Evolutionary conservation across 2,888 invertebrate genomes (phyloP).

Genomic region (Octonoba sinensis): DNA sequence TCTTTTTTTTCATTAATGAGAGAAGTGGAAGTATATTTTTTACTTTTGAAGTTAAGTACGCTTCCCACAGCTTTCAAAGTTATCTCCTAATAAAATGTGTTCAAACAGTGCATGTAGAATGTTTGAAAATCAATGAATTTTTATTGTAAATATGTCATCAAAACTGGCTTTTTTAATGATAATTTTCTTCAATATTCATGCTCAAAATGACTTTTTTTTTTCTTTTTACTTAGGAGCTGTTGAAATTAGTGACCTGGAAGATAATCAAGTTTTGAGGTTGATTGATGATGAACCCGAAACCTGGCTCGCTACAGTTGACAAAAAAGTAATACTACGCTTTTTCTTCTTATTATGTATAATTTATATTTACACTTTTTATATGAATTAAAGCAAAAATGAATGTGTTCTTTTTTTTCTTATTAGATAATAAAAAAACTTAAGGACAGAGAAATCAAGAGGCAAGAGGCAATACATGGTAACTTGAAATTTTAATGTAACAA

Average conservation of each 20-base stretch:
- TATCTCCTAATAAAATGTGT: no score
- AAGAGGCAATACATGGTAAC: conserved; percentile 89
- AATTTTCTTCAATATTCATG: not conserved
- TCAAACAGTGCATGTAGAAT: no score
- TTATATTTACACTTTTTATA: not conserved
- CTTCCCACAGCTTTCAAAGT: no score
- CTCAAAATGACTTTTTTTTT: not conserved
- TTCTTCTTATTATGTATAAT: not conserved
- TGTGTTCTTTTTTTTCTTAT: conserved; percentile 8
- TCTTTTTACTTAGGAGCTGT: conserved; percentile 43
- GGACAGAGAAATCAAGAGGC: conserved; percentile 88
- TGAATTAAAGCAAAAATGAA: not conserved
- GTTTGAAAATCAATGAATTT: no score
- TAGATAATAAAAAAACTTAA: conserved; percentile 77
- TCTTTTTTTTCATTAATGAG: no score
- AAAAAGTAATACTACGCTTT: conserved; percentile 75
- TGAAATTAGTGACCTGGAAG: conserved; percentile 78
- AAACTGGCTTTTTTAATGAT: not conserved
- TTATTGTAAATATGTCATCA: no score
- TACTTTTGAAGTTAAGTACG: no score
- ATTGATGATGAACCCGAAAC: conserved; percentile 90
- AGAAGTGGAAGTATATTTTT: no score
- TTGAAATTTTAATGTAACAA: not conserved
- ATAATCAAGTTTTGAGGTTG: conserved; percentile 84
- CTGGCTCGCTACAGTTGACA: conserved; percentile 92